Base-by-base conservation (phyloP, 2,113 vertebrate genomes). In the Centropristis striata region DNA sequence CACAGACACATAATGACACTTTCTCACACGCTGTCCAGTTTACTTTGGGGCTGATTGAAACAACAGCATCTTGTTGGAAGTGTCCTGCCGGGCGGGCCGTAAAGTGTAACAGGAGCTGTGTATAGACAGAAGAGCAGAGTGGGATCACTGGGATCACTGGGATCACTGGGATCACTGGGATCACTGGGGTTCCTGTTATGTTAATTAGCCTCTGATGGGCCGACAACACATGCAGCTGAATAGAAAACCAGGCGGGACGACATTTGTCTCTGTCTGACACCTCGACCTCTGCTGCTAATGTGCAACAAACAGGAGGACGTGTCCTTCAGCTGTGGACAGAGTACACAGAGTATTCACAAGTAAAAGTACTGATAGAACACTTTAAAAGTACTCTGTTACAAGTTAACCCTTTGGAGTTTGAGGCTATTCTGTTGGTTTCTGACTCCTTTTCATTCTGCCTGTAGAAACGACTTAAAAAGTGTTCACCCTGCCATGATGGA, bases 151-250 rank as follows among this genome's bases (percentile, higher is more conserved):
- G 53, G 53, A 55, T 23, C 50, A 51, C 50, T 13, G 49, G 54
- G 54, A 27, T 14, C 21, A 7, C 46, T n/a, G n/a, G n/a, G n/a
- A n/a, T n/a, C n/a, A n/a, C n/a, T n/a, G n/a, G n/a, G n/a, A n/a
- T 51, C 39, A 41, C 39, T 16, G 92, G 91, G 92, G 95, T 87
- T 93, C 93, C 96, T 98, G 96, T 93, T 97, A 96, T 96, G 96
- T 97, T 97, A 97, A 98, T 97, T 96, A 97, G 96, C 90, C 84
- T 82, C 92, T 98, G 97, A 98, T 96, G 95, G 96, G 97, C 94
- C 90, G 92, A 92, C 94, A 96, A 96, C 96, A 98, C 95, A 91
- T 98, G 97, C 95, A 85, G 72, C 91, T 92, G 93, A 97, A 94
- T 86, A 89, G 91, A 93, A 94, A 95, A 95, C 88, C 96, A 96